Evolutionary conservation across 2,113 vertebrate genomes (phyloP).

Genomic region (Entosphenus tridentatus): DNA sequence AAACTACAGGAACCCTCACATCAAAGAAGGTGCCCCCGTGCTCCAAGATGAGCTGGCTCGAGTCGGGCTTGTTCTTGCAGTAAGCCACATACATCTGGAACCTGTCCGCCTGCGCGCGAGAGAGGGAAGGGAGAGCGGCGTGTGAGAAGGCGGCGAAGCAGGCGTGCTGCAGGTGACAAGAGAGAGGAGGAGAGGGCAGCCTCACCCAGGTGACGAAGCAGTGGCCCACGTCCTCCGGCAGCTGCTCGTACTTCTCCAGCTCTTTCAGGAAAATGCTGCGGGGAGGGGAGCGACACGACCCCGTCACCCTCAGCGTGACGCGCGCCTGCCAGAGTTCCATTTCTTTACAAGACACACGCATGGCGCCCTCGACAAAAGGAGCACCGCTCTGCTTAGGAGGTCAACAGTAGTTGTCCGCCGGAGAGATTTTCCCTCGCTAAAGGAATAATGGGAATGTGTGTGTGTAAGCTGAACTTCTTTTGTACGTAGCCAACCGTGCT

Average conservation of each 20-base stretch:
- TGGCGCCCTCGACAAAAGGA: no score
- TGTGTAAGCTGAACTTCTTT: no score
- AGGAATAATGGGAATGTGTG: no score
- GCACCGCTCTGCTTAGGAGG: no score
- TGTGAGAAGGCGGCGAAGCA: constrained; percentile 11
- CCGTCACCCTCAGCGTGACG: no score
- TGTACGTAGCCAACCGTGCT: no score
- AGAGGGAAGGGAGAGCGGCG: constrained; percentile 10
- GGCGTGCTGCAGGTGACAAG: constrained; percentile 7
- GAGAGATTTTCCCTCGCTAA: no score
- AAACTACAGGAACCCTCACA: constrained; percentile 28
- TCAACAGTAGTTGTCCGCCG: no score
- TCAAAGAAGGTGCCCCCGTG: constrained; percentile 85
- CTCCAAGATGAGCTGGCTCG: constrained; percentile 85
- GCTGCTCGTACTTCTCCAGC: constrained; percentile 87
- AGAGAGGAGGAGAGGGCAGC: not conserved
- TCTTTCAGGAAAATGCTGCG: constrained; percentile 89
- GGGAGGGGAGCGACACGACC: constrained; percentile 8
- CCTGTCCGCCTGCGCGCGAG: constrained; percentile 65
- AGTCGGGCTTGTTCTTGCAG: constrained; percentile 98
- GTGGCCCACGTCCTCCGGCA: constrained; percentile 89
- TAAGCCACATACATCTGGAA: constrained; percentile 98
- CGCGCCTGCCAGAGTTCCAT: no score
- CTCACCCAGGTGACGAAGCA: constrained; percentile 98
- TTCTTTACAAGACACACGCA: no score